These are phyloP conservation scores for Danio aesculapii DNA, from an alignment of 2,797 vertebrate genomes.

Conservation along the genomic window DNA sequence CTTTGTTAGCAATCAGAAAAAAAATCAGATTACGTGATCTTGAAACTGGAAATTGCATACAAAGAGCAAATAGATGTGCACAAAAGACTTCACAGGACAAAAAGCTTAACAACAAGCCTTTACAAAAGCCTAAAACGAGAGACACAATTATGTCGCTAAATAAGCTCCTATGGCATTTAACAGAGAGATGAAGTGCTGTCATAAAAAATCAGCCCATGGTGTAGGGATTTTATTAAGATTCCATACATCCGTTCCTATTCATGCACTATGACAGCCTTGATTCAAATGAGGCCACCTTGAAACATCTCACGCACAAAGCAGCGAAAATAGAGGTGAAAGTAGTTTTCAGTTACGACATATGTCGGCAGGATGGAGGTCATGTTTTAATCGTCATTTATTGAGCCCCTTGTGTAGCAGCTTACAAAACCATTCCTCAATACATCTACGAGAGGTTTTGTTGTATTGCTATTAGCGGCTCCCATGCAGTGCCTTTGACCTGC, in stretches of 20 bases:
- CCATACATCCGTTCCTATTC: conserved; percentile 54
- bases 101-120: conserved; percentile 3
- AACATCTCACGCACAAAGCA: conserved; percentile 47
- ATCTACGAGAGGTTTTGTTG: conserved; percentile 24
- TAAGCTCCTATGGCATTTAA: conserved; percentile 24
- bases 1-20: not conserved
- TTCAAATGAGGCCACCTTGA: conserved; percentile 59
- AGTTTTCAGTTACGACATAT: conserved; percentile 56
- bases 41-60: conserved; percentile 10
- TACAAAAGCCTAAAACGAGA: conserved; percentile 10
- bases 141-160: conserved; percentile 35
- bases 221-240: conserved; percentile 53
- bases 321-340: conserved; percentile 59
- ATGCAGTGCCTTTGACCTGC: conserved; percentile 1
- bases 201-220: conserved; percentile 27
- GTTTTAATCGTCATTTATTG: conserved; percentile 44
- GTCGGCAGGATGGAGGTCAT: conserved; percentile 57
- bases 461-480: conserved; percentile 26
- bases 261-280: conserved; percentile 56
- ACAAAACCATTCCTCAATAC: conserved; percentile 42
- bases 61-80: conserved; percentile 3
- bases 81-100: conserved; percentile 3
- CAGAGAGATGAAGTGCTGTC: conserved; percentile 42
- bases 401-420: conserved; percentile 33
- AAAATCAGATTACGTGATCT: not conserved